Conservation (phyloP, 1,140 invertebrate genomes). For the Meloidogyne hapla region DNA sequence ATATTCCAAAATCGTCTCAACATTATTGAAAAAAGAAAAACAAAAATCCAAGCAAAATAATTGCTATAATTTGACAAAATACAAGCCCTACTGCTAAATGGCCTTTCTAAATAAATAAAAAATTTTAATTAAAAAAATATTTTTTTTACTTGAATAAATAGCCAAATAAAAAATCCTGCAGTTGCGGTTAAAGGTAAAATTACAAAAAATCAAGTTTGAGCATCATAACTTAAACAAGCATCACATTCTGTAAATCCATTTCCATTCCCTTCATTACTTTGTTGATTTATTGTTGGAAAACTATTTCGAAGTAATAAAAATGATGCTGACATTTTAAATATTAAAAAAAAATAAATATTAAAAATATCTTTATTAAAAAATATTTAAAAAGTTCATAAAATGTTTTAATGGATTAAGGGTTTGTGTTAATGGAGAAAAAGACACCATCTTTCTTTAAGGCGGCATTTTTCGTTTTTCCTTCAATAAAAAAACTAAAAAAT, state of each 20-base stretch:
- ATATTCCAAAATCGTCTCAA: conserved; percentile 4
- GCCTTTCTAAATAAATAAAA: conserved; percentile 1
- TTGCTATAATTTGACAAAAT: conserved; percentile 10
- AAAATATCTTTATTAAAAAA: no score
- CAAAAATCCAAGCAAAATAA: conserved; percentile 13
- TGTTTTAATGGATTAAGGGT: no score
- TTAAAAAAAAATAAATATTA: no score
- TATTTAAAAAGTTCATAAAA: no score
- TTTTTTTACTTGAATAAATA: conserved; percentile 20
- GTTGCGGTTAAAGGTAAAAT: conserved; percentile 7
- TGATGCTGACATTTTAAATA: background rate
- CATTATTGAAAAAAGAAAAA: conserved; percentile 8
- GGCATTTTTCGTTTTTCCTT: no score
- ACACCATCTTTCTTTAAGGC: no score
- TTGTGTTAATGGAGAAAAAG: no score
- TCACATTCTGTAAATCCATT: conserved; percentile 11
- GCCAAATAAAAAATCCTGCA: conserved; percentile 13
- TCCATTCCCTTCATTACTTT: background rate
- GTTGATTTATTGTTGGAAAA: background rate
- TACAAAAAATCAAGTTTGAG: conserved; percentile 13
- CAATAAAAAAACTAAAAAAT: no score
- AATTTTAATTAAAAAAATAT: background rate
- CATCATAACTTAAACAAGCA: conserved; percentile 18
- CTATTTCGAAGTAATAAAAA: conserved; percentile 4
- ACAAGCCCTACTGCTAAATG: conserved; percentile 23